phyloP scores from a whole-genome alignment of 2,113 vertebrate genomes.

The Centropus unirufus region DNA sequence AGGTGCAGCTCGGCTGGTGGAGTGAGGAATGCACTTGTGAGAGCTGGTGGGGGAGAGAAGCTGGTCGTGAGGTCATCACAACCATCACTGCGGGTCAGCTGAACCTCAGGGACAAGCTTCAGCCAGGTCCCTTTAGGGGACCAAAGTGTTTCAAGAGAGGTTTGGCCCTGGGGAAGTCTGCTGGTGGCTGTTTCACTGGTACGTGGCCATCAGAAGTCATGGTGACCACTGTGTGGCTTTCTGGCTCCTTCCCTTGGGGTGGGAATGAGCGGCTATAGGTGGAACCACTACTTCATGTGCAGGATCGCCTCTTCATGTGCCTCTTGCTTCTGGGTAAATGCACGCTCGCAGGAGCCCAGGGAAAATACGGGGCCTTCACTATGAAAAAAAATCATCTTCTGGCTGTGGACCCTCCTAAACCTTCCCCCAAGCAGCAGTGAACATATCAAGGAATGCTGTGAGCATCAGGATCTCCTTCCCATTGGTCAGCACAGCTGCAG shows the following conservation, averaged over 20 bases:
- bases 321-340: not conserved
- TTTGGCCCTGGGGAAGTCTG: not conserved
- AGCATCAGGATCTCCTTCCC: not conserved
- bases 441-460: not conserved
- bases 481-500: not conserved
- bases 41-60: not conserved
- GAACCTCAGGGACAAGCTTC: not conserved
- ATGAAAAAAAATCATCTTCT: not conserved
- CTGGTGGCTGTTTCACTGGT: not conserved
- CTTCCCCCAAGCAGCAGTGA: not conserved
- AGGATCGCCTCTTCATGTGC: not conserved
- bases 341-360: not conserved
- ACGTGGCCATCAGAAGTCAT: not conserved
- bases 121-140: not conserved
- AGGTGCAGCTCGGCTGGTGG: not conserved
- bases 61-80: not conserved
- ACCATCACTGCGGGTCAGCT: not conserved
- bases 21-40: rapidly evolving
- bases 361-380: not conserved
- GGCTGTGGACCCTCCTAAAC: not conserved
- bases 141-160: not conserved
- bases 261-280: not conserved
- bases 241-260: not conserved
- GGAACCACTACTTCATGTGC: not conserved
- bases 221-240: not conserved